Conservation (phyloP, 2,888 invertebrate species). For the Chironomus tentans region DNA sequence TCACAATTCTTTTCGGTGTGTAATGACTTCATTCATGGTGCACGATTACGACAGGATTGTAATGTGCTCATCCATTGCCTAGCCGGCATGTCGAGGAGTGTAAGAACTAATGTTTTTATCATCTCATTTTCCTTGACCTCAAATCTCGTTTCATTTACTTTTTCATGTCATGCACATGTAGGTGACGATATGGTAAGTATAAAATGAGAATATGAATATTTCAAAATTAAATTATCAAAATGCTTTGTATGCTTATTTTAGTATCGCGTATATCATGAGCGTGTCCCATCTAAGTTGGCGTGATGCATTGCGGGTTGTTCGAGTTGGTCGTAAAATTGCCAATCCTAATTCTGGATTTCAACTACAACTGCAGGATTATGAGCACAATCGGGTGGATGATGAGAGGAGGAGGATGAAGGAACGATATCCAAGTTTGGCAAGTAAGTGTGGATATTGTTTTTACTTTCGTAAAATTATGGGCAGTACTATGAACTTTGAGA, state of each 20-base stretch:
- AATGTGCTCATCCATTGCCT: slow-evolving; percentile 93
- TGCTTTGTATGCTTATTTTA: neutral
- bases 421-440: slow-evolving; percentile 69
- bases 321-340: slow-evolving; percentile 83
- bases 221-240: neutral
- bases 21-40: slow-evolving; percentile 94
- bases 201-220: no score
- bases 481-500: no score
- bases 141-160: neutral
- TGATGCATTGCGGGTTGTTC: slow-evolving; percentile 85
- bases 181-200: neutral
- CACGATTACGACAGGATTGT: slow-evolving; percentile 70
- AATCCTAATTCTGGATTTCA: slow-evolving; percentile 96
- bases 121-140: neutral
- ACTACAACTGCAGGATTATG: slow-evolving; percentile 85
- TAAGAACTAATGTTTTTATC: neutral
- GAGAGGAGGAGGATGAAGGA: slow-evolving; percentile 76
- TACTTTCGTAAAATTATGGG: neutral
- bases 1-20: slow-evolving; percentile 87
- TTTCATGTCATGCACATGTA: neutral
- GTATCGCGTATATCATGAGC: slow-evolving; percentile 83
- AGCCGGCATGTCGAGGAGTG: slow-evolving; percentile 93
- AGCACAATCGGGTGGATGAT: slow-evolving; percentile 66
- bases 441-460: slow-evolving; percentile 34
- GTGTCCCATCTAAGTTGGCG: slow-evolving; percentile 84